Conservation (phyloP, 2,113 vertebrate genomes). For the Datnioides undecimradiatus region DNA sequence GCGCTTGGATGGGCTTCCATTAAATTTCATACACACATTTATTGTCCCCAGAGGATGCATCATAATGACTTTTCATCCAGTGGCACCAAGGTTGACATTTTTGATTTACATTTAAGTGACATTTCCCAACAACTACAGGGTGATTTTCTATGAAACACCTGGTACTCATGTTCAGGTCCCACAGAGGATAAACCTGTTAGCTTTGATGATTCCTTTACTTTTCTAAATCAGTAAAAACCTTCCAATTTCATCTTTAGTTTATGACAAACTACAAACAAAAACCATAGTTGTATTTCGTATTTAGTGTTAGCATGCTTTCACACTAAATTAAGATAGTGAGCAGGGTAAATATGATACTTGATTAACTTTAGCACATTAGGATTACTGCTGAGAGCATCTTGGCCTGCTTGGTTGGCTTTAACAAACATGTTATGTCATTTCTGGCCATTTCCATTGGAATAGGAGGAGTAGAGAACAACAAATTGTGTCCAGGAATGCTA, state of each 20-base stretch:
- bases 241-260: neutral
- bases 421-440: neutral
- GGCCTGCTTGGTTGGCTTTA: neutral
- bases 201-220: neutral
- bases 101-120: neutral
- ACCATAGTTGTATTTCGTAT: neutral
- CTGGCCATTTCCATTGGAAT: neutral
- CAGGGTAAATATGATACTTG: neutral
- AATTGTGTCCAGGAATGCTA: neutral
- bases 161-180: too few relatives aligned
- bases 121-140: neutral
- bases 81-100: neutral
- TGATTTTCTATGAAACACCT: neutral
- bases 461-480: neutral
- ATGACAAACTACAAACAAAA: neutral
- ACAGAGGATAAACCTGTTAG: neutral
- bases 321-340: neutral
- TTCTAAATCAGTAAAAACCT: neutral
- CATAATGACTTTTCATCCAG: neutral
- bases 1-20: neutral
- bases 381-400: neutral
- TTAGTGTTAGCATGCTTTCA: neutral
- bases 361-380: neutral
- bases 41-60: neutral
- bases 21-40: neutral